phyloP scores from a whole-genome alignment of 35 echinoderm and acorn worm species.

The Holothuria glaberrima region DNA sequence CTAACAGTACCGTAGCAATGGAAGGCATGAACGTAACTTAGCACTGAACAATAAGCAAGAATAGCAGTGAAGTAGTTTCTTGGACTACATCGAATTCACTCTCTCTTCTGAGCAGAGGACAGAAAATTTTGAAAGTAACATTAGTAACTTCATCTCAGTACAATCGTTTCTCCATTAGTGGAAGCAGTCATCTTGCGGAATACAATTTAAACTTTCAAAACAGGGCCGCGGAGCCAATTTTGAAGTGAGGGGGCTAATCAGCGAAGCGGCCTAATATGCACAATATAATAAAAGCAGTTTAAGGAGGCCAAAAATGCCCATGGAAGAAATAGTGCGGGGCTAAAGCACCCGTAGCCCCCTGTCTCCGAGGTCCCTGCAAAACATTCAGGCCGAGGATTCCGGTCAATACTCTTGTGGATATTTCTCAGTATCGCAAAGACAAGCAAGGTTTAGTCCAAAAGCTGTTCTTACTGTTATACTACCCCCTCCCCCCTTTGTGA shows the following conservation, averaged over 20 bases:
- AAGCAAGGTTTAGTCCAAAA: background rate
- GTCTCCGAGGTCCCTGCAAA: no score
- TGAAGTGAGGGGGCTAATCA: no score
- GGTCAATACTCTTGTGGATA: slow-evolving; percentile 32
- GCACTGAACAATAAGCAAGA: background rate
- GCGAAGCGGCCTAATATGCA: no score
- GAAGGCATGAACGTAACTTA: background rate
- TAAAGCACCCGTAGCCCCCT: no score
- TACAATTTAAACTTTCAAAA: slow-evolving; percentile 6
- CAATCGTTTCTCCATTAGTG: slow-evolving; percentile 11
- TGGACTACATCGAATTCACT: background rate
- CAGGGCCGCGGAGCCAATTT: no score
- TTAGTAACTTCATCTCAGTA: slow-evolving; percentile 16
- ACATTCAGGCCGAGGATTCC: slow-evolving; percentile 29
- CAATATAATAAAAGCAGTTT: no score
- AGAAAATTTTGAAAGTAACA: background rate
- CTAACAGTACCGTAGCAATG: background rate
- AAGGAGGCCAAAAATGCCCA: no score
- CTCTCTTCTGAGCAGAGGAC: slow-evolving; percentile 4
- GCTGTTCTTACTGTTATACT: background rate
- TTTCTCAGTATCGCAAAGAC: slow-evolving; percentile 26
- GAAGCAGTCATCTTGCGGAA: background rate
- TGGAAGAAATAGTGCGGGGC: no score
- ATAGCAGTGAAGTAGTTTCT: background rate
- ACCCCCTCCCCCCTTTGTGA: background rate